Evolutionary conservation across 2,888 invertebrate species (phyloP), one percentile per base, ranked within the genome.

Genomic region (Noctua comes): DNA sequence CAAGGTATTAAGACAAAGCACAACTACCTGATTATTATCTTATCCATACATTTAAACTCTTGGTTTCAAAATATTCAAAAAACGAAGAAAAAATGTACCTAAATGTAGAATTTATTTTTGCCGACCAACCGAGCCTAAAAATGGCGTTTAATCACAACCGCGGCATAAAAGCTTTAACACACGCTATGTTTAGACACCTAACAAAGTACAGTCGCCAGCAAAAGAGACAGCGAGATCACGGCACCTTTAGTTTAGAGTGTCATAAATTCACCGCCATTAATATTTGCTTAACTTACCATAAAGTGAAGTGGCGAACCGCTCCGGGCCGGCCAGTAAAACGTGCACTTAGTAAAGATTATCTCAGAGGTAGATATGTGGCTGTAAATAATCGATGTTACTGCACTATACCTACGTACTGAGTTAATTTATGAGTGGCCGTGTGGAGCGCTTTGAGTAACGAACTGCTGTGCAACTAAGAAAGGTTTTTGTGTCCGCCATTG

Each of bases 221-320:
- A 82, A 85, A 83, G 85, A 82, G 84, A 77, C 87, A 81, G 86
- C 81, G 86, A 87, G 88, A 90, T 89, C 88, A 88, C 89, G 83
- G 88, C 88, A 89, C 91, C 92, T 92, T 89, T 92, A 89, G 92
- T 88, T 88, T 88, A 90, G 87, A 88, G 86, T 88, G 91, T 90
- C 92, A 91, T 95, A 94, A 95, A 94, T 94, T 91, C 86, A 90
- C 87, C 88, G 91, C 91, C 93, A 92, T 94, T 95, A 95, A 95
- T 95, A 94, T 95, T 94, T 93, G 93, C 94, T 94, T 93, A 94
- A 94, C 91, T 92, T 92, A 92, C 92, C 92, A 93, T 95, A 95
- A 95, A 94, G 90, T 89, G 90, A 92, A 92, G 93, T 92, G 93
- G 90, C 88, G 89, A 90, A 89, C 89, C 88, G 89, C 89, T 89